Conservation (phyloP, 2,113 vertebrate species). For the Pleuronectes platessa region DNA sequence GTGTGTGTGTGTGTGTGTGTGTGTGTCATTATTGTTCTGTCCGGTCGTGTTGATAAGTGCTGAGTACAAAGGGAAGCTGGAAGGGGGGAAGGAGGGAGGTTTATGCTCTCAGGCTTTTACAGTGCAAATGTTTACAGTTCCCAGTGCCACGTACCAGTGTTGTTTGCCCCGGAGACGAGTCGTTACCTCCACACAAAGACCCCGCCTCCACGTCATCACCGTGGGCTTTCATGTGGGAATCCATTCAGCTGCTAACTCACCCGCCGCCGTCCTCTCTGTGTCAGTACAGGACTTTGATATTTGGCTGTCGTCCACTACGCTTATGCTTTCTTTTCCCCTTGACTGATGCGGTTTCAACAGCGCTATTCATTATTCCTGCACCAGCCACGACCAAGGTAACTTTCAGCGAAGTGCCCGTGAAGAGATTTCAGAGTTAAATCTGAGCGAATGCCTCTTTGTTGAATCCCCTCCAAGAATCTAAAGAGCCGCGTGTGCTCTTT, state of each 20-base stretch:
- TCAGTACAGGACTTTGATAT: constrained; percentile 60
- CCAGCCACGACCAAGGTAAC: constrained; percentile 53
- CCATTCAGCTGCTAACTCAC: constrained; percentile 50
- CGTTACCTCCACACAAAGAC: constrained; percentile 71
- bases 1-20: constrained; percentile 22
- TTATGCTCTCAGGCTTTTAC: constrained; percentile 73
- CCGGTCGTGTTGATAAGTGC: constrained; percentile 66
- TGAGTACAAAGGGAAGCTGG: constrained; percentile 65
- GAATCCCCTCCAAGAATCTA: constrained; percentile 64
- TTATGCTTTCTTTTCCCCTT: constrained; percentile 9
- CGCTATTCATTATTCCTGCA: constrained; percentile 27
- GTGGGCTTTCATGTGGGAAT: constrained; percentile 61
- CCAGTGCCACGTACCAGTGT: constrained; percentile 73
- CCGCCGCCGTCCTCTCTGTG: constrained; percentile 24
- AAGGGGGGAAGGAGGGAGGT: constrained; percentile 61
- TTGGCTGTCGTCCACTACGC: constrained; percentile 43
- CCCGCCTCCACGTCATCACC: constrained; percentile 15
- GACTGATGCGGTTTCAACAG: constrained; percentile 17
- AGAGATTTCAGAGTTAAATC: constrained; percentile 58
- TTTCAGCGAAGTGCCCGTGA: constrained; percentile 51
- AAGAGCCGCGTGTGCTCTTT: constrained; percentile 48
- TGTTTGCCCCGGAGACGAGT: constrained; percentile 75
- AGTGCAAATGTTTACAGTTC: constrained; percentile 82
- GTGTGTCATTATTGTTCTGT: constrained; percentile 64
- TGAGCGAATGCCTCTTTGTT: constrained; percentile 44